phyloP scores from a whole-genome alignment of 1,140 invertebrate genomes.

The Neomicropteryx cornuta region DNA sequence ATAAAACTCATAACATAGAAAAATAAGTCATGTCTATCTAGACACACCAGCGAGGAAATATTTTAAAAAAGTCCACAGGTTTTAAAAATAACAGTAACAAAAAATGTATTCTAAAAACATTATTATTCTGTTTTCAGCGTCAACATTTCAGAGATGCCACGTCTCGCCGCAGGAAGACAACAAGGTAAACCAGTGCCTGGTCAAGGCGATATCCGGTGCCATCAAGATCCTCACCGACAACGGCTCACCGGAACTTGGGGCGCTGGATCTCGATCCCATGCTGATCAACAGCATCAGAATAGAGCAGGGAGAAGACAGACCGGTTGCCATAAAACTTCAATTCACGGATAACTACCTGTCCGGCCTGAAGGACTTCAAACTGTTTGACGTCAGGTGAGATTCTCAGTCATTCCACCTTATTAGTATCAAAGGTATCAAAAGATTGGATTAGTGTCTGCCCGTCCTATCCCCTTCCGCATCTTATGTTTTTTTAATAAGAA shows the following conservation, averaged over 20 bases:
- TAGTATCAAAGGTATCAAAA: no score
- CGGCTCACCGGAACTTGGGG: conserved; percentile 9
- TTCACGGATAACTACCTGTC: conserved; percentile 9
- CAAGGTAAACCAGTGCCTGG: conserved; percentile 12
- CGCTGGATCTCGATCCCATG: conserved; percentile 11
- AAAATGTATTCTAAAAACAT: no score
- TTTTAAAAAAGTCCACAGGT: no score
- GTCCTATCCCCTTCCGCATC: no score
- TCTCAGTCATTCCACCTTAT: no score
- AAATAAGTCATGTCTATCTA: no score
- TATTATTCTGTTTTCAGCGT: conserved; percentile 8
- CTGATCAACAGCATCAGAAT: conserved; percentile 9
- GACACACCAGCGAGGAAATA: no score
- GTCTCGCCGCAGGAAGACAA: conserved; percentile 12
- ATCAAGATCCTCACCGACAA: conserved; percentile 7
- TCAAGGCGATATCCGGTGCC: conserved; percentile 6
- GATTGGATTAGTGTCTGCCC: no score
- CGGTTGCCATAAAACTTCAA: conserved; percentile 11
- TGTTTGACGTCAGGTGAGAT: conserved; percentile 11
- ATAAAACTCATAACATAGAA: no score
- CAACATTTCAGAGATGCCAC: conserved; percentile 10
- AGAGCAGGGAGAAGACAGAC: conserved; percentile 10
- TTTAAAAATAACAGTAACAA: no score
- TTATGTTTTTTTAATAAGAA: no score
- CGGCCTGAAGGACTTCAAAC: conserved; percentile 2